A percentile compares a stretch with the other conserved stretches of the same genome.
phyloP scores from a whole-genome alignment of 1,140 invertebrate species.

The Platyscapa corneri region DNA sequence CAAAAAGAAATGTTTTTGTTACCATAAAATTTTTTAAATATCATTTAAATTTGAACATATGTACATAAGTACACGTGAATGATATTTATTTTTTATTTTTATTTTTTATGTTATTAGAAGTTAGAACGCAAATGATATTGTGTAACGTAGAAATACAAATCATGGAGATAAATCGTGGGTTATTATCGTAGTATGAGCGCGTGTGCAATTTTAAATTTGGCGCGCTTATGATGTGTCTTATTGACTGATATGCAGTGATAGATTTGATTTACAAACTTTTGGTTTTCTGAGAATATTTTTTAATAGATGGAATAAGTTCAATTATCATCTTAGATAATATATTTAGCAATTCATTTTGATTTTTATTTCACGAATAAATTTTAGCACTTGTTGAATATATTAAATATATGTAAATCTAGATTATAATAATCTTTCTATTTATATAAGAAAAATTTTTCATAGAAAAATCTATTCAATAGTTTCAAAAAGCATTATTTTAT shows the following conservation, averaged over 20 bases:
- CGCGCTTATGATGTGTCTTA: not conserved
- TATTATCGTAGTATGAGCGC: not conserved
- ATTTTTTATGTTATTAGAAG: not conserved
- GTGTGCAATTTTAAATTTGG: constrained; percentile 16
- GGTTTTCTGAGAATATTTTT: not conserved
- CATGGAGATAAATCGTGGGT: not conserved
- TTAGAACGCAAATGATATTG: not conserved
- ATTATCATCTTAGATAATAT: not conserved
- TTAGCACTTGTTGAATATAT: not conserved
- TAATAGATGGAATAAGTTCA: not conserved
- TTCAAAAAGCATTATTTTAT: no score
- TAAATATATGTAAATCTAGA: no score
- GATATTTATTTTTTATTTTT: not conserved
- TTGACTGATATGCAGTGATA: not conserved
- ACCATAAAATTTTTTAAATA: not conserved
- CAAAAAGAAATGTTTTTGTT: constrained; percentile 18
- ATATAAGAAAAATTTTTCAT: no score
- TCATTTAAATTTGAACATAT: not conserved
- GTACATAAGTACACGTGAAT: not conserved
- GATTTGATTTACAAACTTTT: not conserved
- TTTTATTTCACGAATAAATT: not conserved
- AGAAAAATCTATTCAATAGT: not conserved
- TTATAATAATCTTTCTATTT: no score
- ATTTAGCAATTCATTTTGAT: not conserved
- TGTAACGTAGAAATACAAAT: not conserved